These are phyloP conservation scores for Vidua macroura DNA, from an alignment of 2,113 vertebrate species.

Conservation along the genomic window DNA sequence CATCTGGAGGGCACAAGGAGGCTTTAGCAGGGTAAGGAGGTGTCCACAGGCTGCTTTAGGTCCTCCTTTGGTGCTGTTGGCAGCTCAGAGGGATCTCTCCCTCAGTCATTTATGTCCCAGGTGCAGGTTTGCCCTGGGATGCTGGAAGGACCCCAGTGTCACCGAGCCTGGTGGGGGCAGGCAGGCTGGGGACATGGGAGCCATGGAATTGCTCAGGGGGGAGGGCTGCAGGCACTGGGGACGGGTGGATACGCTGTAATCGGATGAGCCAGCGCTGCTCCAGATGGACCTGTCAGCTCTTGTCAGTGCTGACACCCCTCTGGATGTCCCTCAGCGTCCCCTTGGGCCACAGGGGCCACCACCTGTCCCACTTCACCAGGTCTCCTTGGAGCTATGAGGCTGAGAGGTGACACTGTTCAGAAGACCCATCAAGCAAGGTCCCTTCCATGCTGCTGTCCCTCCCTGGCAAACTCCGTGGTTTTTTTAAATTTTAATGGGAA, in stretches of 20 bases:
- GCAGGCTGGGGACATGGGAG: background rate
- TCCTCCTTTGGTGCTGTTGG: accelerated
- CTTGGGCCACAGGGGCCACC: background rate
- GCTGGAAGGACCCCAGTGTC: background rate
- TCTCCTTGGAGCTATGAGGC: background rate
- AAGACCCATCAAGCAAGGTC: background rate
- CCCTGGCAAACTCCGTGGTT: background rate
- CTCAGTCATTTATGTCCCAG: background rate
- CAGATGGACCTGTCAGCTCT: slow-evolving; percentile 49
- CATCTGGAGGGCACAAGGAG: slow-evolving; percentile 17
- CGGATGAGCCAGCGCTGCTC: background rate
- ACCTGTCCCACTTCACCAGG: background rate
- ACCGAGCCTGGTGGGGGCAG: background rate
- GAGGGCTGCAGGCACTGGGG: accelerated
- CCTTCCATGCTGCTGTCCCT: background rate
- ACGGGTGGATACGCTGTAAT: background rate
- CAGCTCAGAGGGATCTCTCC: accelerated
- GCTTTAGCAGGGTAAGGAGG: background rate
- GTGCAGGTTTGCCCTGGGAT: background rate
- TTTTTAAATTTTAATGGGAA: background rate
- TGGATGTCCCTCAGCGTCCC: background rate
- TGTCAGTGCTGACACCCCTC: background rate
- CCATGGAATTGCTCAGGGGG: accelerated
- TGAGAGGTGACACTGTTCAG: background rate
- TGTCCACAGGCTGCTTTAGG: background rate